Evolutionary conservation across 2,797 vertebrate species (phyloP).

Genomic region (Columba guinea): DNA sequence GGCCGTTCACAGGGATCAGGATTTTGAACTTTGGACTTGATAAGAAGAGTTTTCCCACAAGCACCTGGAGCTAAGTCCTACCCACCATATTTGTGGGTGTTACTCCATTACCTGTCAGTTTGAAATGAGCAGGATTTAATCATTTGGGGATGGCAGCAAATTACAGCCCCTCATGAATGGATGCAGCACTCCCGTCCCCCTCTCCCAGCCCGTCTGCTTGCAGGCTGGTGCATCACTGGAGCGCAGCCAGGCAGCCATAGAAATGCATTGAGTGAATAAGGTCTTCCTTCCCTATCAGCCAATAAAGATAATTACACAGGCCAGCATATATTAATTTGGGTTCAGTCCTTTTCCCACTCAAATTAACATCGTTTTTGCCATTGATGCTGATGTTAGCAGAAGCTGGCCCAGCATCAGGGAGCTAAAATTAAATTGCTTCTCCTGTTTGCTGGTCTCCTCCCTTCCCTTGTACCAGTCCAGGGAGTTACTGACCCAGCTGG

Average conservation of each 20-base stretch:
- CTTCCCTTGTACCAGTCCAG: neutral
- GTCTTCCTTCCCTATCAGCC: slow-evolving; percentile 50
- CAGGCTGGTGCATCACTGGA: slow-evolving; percentile 33
- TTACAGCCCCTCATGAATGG: neutral
- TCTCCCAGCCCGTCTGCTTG: slow-evolving; percentile 36
- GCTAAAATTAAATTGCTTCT: slow-evolving; percentile 10
- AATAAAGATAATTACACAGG: slow-evolving; percentile 62
- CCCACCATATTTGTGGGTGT: neutral
- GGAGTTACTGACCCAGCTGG: neutral
- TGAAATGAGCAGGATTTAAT: neutral
- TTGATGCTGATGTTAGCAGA: slow-evolving; percentile 10
- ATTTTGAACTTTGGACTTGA: neutral
- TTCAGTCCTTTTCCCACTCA: slow-evolving; percentile 52
- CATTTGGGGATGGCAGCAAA: neutral
- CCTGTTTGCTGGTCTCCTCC: neutral
- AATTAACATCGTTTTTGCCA: neutral
- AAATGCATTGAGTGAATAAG: slow-evolving; percentile 23
- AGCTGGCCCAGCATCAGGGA: neutral
- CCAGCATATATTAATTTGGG: slow-evolving; percentile 11
- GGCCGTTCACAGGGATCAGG: neutral
- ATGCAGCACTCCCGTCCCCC: neutral
- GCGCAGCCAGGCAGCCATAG: slow-evolving; percentile 25
- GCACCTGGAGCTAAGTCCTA: neutral
- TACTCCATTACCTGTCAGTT: neutral
- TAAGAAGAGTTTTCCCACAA: neutral